Evolutionary conservation across 2,888 invertebrate species (phyloP).

Genomic region (Leucophenga montana): DNA sequence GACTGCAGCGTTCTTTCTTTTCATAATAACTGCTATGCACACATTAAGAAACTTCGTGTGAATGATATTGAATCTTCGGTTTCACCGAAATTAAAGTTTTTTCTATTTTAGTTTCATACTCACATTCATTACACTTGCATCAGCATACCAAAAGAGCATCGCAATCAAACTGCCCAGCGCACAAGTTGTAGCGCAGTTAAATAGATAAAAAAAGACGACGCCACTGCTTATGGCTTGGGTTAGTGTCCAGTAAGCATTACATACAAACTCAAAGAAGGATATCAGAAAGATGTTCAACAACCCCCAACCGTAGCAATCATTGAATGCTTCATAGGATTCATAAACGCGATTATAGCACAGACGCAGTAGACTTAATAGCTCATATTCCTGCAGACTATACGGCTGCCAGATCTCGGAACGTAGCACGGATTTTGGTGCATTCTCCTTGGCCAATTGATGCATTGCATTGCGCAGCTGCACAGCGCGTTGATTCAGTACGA

Average conservation of each 20-base stretch:
- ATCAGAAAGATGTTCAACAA: conserved; percentile 61
- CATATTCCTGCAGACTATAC: conserved; percentile 48
- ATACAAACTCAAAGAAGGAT: conserved; percentile 67
- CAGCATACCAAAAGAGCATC: conserved; percentile 57
- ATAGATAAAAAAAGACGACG: conserved; percentile 41
- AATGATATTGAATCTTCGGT: no score
- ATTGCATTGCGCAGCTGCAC: conserved; percentile 45
- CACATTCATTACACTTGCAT: conserved; percentile 60
- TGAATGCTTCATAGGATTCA: conserved; percentile 56
- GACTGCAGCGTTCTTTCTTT: no score
- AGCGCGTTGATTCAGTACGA: conserved; percentile 51
- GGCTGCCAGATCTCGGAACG: conserved; percentile 54
- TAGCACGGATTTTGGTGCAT: conserved; percentile 32
- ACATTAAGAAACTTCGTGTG: no score
- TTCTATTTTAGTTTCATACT: conserved; percentile 15
- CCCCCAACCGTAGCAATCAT: conserved; percentile 70
- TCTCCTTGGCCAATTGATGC: conserved; percentile 49
- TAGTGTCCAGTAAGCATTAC: conserved; percentile 67
- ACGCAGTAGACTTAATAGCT: conserved; percentile 59
- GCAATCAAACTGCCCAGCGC: conserved; percentile 48
- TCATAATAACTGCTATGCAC: no score
- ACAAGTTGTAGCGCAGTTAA: conserved; percentile 51
- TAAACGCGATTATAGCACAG: conserved; percentile 63
- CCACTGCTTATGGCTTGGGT: conserved; percentile 38
- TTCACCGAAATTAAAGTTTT: no score